Evolutionary conservation across 2,888 invertebrate genomes (phyloP).

Genomic region (Stramonita haemastoma): DNA sequence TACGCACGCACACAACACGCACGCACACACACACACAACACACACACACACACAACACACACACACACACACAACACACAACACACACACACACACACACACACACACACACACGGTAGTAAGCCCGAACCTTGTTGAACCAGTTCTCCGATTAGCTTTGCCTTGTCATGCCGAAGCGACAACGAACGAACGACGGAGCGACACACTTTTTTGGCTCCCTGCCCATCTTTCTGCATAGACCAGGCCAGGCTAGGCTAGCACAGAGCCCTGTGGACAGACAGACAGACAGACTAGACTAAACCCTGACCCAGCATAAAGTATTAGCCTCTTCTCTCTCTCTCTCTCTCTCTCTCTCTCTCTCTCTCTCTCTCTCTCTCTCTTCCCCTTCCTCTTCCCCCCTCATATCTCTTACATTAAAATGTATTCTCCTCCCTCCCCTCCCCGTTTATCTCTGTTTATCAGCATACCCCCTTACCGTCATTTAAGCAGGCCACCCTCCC

Average conservation of each 20-base stretch:
- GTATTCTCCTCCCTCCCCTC: not conserved
- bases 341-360: conserved; percentile 22
- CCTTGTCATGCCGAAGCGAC: conserved; percentile 5
- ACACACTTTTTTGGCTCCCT: conserved; percentile 20
- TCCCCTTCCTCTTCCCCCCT: not conserved
- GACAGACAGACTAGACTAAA: not conserved
- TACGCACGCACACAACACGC: too few species aligned
- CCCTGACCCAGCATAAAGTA: conserved; percentile 15
- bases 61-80: too few species aligned
- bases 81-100: too few species aligned
- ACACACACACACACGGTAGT: too few species aligned
- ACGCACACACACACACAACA: too few species aligned
- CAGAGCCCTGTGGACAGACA: too few species aligned
- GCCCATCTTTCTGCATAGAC: not conserved
- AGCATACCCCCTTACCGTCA: not conserved
- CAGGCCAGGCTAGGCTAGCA: too few species aligned
- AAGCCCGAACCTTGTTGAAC: conserved; percentile 27
- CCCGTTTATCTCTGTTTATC: not conserved
- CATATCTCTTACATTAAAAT: too few species aligned
- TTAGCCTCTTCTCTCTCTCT: not conserved
- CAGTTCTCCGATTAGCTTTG: conserved; percentile 29
- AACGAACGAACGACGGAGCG: not conserved
- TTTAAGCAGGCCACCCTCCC: too few species aligned
- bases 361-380: conserved; percentile 17
- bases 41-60: too few species aligned